Percentiles rank a stretch among this genome's conserved stretches.
Conservation (phyloP, 2,888 invertebrate species). For the Dryobotodes eremita region DNA sequence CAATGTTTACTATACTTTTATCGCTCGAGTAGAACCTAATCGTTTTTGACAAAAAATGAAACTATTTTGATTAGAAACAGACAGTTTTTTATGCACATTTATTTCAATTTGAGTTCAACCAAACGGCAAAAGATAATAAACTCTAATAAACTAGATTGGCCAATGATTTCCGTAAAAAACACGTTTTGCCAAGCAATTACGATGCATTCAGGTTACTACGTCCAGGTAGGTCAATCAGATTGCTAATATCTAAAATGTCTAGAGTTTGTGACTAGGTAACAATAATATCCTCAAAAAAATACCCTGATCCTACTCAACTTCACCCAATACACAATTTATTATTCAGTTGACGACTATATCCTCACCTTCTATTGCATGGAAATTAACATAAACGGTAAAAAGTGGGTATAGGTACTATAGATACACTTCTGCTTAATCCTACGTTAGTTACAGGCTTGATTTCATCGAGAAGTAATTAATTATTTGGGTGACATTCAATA, state of each 20-base stretch:
- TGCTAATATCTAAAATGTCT: background rate
- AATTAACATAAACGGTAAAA: no score
- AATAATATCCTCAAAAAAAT: background rate
- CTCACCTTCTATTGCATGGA: no score
- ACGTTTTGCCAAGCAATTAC: slow-evolving; percentile 8
- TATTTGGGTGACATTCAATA: no score
- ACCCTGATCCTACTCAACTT: background rate
- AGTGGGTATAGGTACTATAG: no score
- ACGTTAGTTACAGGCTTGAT: background rate
- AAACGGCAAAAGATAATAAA: background rate
- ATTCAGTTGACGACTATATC: no score
- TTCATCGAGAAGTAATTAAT: no score
- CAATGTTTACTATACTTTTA: background rate
- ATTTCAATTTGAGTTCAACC: background rate
- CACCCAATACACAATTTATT: background rate
- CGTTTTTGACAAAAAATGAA: background rate
- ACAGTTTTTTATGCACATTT: background rate
- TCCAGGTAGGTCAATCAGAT: background rate
- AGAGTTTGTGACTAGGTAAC: background rate
- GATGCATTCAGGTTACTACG: slow-evolving; percentile 4
- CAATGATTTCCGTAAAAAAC: slow-evolving; percentile 1
- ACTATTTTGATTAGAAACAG: background rate
- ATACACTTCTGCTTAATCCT: background rate
- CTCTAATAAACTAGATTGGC: background rate
- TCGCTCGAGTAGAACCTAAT: no score